These are phyloP conservation scores for Mellivora capensis DNA, from an alignment of 2,113 vertebrate genomes.

Conservation along the genomic window DNA sequence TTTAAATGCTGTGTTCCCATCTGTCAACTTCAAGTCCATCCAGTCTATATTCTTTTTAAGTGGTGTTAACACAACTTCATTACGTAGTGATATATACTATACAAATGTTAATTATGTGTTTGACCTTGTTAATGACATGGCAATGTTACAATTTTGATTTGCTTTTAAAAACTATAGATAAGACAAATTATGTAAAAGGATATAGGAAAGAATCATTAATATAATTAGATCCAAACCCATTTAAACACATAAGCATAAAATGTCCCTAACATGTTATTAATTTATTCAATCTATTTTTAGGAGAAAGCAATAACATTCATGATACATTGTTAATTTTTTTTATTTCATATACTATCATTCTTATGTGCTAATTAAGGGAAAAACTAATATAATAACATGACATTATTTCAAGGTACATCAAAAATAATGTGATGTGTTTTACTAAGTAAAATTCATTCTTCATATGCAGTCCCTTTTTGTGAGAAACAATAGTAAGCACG, in stretches of 20 bases:
- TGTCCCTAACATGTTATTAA: slow-evolving; percentile 58
- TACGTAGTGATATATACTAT: slow-evolving; percentile 61
- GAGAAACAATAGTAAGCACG: not conserved
- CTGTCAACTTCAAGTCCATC: slow-evolving; percentile 71
- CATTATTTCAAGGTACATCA: slow-evolving; percentile 20
- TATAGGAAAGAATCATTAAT: slow-evolving; percentile 65
- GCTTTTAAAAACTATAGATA: slow-evolving; percentile 66
- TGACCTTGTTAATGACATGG: slow-evolving; percentile 71
- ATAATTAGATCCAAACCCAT: slow-evolving; percentile 61
- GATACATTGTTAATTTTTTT: slow-evolving; percentile 13
- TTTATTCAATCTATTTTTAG: slow-evolving; percentile 57
- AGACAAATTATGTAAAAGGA: slow-evolving; percentile 53
- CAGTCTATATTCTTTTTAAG: slow-evolving; percentile 66
- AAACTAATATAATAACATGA: slow-evolving; percentile 45
- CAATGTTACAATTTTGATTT: slow-evolving; percentile 65
- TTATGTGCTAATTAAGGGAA: slow-evolving; percentile 54
- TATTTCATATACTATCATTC: slow-evolving; percentile 20
- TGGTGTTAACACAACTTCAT: slow-evolving; percentile 74
- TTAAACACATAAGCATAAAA: slow-evolving; percentile 65
- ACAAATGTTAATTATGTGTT: slow-evolving; percentile 76
- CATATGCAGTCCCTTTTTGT: not conserved
- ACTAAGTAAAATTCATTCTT: slow-evolving; percentile 8
- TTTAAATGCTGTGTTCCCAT: slow-evolving; percentile 65
- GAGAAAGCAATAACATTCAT: slow-evolving; percentile 37
- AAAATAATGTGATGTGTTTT: slow-evolving; percentile 34